Evolutionary conservation across 2,113 vertebrate genomes (phyloP).

Genomic region (Tragelaphus buxtoni): DNA sequence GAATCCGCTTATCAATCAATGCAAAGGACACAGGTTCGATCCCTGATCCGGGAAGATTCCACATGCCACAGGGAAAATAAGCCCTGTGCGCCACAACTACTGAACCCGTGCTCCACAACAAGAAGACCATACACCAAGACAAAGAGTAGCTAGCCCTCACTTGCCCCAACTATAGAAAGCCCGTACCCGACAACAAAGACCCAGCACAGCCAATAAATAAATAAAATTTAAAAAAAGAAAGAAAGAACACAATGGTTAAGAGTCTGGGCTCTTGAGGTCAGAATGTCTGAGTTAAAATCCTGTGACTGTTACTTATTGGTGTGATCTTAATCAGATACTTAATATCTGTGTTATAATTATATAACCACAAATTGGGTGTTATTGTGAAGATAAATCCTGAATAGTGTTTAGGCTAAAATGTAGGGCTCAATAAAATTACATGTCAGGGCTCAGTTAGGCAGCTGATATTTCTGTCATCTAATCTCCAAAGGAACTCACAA

Average conservation of each 20-base stretch:
- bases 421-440: neutral
- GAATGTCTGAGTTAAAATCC: neutral
- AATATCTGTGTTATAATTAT: neutral
- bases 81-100: neutral
- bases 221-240: neutral
- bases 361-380: constrained; percentile 25
- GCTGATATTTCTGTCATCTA: neutral
- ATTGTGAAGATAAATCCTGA: neutral
- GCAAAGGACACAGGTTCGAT: neutral
- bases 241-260: neutral
- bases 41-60: neutral
- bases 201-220: neutral
- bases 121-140: neutral
- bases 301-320: neutral
- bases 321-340: neutral
- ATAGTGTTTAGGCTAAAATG: neutral
- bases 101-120: neutral
- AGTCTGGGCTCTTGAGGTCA: neutral
- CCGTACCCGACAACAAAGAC: neutral
- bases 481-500: constrained; percentile 13
- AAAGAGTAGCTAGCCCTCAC: neutral
- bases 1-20: neutral
- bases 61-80: neutral
- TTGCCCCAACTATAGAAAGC: neutral
- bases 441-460: neutral